A percentile compares a stretch with the other conserved stretches of the same genome.
These are phyloP conservation scores for Pachyrhynchus sulphureomaculatus DNA, from an alignment of 1,140 invertebrate species.

Conservation along the genomic window DNA sequence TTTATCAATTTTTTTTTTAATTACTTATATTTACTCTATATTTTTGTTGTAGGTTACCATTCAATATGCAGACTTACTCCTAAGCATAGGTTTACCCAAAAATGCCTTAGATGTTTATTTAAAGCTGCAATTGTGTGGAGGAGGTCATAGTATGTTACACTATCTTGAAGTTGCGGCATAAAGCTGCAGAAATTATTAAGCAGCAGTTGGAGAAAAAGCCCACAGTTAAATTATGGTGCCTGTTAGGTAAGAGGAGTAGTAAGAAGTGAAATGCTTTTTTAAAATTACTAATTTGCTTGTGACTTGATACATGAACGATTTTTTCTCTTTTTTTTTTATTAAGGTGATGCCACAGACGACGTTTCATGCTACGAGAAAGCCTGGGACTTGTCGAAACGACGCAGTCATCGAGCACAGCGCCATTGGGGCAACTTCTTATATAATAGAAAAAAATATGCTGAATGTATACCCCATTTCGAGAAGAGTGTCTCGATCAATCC, in stretches of 20 bases:
- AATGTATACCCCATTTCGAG: slow-evolving; percentile 78
- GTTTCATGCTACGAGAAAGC: slow-evolving; percentile 84
- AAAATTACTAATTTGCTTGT: not conserved
- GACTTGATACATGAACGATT: too few species aligned
- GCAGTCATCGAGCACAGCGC: slow-evolving; percentile 77
- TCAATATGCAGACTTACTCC: slow-evolving; percentile 74
- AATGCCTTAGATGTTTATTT: slow-evolving; percentile 84
- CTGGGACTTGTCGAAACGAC: slow-evolving; percentile 83
- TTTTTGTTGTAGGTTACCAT: slow-evolving; percentile 45
- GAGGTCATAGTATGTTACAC: slow-evolving; percentile 91
- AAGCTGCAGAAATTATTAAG: slow-evolving; percentile 86
- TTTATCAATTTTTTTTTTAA: too few species aligned
- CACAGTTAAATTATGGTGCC: slow-evolving; percentile 85
- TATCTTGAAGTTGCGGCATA: slow-evolving; percentile 76
- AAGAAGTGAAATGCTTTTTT: not conserved
- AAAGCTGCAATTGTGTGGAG: slow-evolving; percentile 84
- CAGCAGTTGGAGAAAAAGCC: slow-evolving; percentile 78
- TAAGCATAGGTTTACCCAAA: slow-evolving; percentile 80
- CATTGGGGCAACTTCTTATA: slow-evolving; percentile 83
- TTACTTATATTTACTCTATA: too few species aligned
- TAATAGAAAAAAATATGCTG: slow-evolving; percentile 70
- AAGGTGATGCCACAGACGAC: slow-evolving; percentile 71
- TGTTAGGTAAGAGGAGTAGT: slow-evolving; percentile 61
- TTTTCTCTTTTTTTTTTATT: slow-evolving; percentile 9
- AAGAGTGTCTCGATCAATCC: slow-evolving; percentile 81